Conservation (phyloP, 2,113 vertebrate species). For the rabbit (Oryctolagus cuniculus) region DNA sequence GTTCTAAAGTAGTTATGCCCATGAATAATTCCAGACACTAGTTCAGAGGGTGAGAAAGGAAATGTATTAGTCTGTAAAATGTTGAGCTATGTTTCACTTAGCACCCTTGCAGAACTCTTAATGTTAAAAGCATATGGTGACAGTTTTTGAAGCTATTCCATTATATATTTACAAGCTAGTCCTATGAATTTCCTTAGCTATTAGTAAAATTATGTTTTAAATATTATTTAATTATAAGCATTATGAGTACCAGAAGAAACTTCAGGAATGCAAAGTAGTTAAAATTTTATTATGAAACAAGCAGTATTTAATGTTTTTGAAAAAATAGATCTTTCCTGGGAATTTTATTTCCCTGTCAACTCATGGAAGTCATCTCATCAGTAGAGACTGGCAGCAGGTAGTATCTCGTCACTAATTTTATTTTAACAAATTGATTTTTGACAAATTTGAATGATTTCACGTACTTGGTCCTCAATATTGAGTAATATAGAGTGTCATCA, state of each 20-base stretch:
- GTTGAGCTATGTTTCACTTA: conserved; percentile 46
- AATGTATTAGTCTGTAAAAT: not conserved
- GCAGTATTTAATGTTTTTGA: not conserved
- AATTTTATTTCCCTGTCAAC: not conserved
- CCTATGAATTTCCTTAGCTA: not conserved
- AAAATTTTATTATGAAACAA: not conserved
- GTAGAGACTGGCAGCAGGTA: not conserved
- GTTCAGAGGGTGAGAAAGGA: not conserved
- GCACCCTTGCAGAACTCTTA: not conserved
- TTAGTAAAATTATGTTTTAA: not conserved
- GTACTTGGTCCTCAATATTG: not conserved
- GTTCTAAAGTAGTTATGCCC: not conserved
- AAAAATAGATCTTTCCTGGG: not conserved
- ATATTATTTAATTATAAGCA: not conserved
- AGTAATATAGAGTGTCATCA: not conserved
- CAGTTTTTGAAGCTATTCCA: not conserved
- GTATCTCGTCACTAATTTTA: not conserved
- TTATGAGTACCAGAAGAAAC: not conserved
- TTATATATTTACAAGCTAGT: not conserved
- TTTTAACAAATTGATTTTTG: conserved; percentile 1
- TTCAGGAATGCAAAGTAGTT: not conserved
- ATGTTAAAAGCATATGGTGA: conserved; percentile 7
- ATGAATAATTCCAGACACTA: not conserved
- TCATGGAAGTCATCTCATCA: not conserved
- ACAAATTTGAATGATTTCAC: not conserved